Evolutionary conservation across 2,797 vertebrate genomes (phyloP).

Genomic region (Carapus acus): DNA sequence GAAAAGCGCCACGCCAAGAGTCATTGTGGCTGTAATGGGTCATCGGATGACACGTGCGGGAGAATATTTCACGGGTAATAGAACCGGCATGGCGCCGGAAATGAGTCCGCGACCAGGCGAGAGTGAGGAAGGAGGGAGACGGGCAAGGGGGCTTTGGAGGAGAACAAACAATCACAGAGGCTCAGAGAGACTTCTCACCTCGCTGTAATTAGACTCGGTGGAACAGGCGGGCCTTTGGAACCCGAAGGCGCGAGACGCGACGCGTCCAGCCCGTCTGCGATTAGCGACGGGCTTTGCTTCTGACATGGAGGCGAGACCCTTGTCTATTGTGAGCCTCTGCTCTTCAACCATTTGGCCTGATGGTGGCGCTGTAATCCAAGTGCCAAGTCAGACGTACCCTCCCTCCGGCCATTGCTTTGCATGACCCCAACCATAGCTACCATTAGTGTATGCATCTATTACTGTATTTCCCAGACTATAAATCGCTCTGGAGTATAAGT

Average conservation of each 20-base stretch:
- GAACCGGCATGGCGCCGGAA: conserved; percentile 49
- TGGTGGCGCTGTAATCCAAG: no score
- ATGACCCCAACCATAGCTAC: no score
- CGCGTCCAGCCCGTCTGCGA: conserved; percentile 7
- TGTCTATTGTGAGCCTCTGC: background rate
- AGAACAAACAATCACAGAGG: conserved; percentile 54
- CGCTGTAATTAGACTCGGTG: conserved; percentile 53
- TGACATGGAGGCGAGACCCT: background rate
- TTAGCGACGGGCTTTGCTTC: background rate
- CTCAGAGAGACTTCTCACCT: conserved; percentile 55
- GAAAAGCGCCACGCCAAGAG: conserved; percentile 38
- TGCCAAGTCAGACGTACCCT: no score
- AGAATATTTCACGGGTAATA: conserved; percentile 61
- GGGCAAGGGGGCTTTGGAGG: no score
- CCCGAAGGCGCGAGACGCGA: conserved; percentile 11
- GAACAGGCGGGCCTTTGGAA: conserved; percentile 38
- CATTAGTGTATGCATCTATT: no score
- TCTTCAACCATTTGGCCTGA: no score
- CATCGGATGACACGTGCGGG: conserved; percentile 39
- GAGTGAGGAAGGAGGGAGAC: conserved; percentile 43
- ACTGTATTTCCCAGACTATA: no score
- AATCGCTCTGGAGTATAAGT: no score
- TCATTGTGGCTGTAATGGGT: conserved; percentile 31
- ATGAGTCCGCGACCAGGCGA: conserved; percentile 41
- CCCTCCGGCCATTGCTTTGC: no score